Percentiles rank a stretch among this genome's conserved stretches.
Conservation (phyloP, 2,113 vertebrate species). For the Cricetomys ansorgei region DNA sequence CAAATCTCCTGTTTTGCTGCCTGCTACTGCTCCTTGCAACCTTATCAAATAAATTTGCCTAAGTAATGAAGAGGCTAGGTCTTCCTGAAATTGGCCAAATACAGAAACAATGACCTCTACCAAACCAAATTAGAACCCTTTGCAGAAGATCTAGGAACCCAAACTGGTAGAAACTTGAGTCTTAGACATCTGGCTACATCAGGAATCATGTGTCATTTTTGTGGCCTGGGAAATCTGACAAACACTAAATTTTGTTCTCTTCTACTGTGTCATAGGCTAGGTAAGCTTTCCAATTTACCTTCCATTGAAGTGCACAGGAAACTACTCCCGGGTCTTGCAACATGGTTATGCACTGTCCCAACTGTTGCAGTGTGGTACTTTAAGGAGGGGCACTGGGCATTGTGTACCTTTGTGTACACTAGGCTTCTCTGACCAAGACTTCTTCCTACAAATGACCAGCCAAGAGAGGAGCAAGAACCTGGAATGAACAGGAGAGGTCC, state of each 20-base stretch:
- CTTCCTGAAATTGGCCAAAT: not conserved
- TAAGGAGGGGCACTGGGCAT: not conserved
- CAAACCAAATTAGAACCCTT: not conserved
- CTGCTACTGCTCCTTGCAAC: not conserved
- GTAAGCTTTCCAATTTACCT: not conserved
- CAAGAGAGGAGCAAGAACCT: not conserved
- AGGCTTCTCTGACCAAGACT: not conserved
- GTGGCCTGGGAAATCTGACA: not conserved
- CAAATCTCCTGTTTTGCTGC: not conserved
- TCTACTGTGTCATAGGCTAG: too few species aligned
- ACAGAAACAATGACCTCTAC: not conserved
- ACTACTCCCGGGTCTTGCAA: not conserved
- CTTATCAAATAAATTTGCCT: conserved; percentile 8
- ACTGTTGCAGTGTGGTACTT: not conserved
- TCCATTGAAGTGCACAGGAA: not conserved
- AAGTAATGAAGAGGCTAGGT: not conserved
- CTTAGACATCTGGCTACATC: not conserved
- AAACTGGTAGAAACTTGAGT: not conserved
- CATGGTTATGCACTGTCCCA: not conserved
- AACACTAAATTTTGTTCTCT: not conserved
- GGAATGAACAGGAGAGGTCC: not conserved
- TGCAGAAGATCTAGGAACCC: too few species aligned
- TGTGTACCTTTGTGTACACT: not conserved
- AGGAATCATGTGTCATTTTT: not conserved
- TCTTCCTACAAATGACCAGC: not conserved